These are phyloP conservation scores for Xestobium rufovillosum DNA, from an alignment of 2,888 invertebrate genomes.

Conservation along the genomic window DNA sequence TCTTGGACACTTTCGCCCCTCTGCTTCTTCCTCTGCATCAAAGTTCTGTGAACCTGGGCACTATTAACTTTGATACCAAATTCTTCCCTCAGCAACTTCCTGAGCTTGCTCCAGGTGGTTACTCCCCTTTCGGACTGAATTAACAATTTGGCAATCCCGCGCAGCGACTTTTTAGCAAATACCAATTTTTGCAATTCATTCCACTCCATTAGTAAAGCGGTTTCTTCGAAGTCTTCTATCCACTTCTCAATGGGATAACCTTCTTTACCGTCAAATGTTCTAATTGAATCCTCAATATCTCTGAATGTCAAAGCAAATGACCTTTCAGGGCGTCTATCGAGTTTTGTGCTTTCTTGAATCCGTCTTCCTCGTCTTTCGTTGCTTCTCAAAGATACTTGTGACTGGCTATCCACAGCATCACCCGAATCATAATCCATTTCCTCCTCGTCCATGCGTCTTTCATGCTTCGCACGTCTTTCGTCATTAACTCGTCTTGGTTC, in stretches of 20 bases:
- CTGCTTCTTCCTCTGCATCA: constrained; percentile 25
- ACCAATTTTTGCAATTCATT: constrained; percentile 26
- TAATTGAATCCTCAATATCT: constrained; percentile 26
- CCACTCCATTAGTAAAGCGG: constrained; percentile 24
- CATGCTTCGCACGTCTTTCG: constrained; percentile 5
- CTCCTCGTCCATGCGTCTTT: constrained; percentile 7
- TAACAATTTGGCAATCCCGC: constrained; percentile 27
- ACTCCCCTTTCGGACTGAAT: constrained; percentile 25
- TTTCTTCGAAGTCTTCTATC: no score
- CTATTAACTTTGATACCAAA: constrained; percentile 23
- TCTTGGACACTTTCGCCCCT: constrained; percentile 32
- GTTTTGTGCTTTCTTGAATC: constrained; percentile 1
- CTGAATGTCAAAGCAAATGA: constrained; percentile 22
- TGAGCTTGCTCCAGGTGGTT: constrained; percentile 22
- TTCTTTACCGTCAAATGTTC: constrained; percentile 23
- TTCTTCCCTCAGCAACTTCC: constrained; percentile 22
- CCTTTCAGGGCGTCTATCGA: constrained; percentile 2
- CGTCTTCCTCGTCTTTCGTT: neutral
- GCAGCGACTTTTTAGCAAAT: constrained; percentile 28
- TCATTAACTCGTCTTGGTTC: constrained; percentile 2
- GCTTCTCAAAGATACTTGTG: neutral
- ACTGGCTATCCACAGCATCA: neutral
- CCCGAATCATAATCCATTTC: constrained; percentile 6
- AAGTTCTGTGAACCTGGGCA: constrained; percentile 16
- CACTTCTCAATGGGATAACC: constrained; percentile 24